phyloP scores from a whole-genome alignment of 2,888 invertebrate species.

The Parnassius smintheus region DNA sequence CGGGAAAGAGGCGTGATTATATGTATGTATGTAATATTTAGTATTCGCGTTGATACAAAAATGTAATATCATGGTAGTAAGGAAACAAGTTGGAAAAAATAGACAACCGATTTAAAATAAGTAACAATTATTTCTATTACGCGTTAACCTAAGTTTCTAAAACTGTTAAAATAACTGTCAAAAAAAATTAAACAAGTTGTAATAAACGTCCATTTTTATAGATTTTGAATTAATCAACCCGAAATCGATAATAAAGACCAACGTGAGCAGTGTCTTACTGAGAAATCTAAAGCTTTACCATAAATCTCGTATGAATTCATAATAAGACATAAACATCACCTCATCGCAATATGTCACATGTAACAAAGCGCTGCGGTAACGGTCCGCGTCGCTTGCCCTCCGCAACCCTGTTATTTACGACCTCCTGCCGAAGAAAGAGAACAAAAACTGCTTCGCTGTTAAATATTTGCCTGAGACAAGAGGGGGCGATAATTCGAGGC shows the following conservation, averaged over 20 bases:
- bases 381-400: conserved; percentile 75
- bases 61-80: no score
- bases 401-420: conserved; percentile 75
- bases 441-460: conserved; percentile 76
- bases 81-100: no score
- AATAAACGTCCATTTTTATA: conserved; percentile 4
- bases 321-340: conserved; percentile 78
- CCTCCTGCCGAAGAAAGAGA: conserved; percentile 70
- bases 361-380: conserved; percentile 76
- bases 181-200: no score
- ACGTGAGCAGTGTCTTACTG: conserved; percentile 41
- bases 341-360: conserved; percentile 72
- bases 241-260: conserved; percentile 29
- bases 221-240: conserved; percentile 12
- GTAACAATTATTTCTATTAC: no score
- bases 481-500: conserved; percentile 80
- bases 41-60: no score
- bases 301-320: conserved; percentile 60
- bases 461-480: conserved; percentile 81
- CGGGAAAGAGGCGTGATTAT: no score
- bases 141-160: no score
- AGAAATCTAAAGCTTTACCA: conserved; percentile 49
- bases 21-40: no score
- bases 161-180: no score
- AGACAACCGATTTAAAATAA: no score